Evolutionary conservation across 2,888 invertebrate species (phyloP), one percentile per base, ranked within the genome.

Genomic region (Drosophila fulvimacula): DNA sequence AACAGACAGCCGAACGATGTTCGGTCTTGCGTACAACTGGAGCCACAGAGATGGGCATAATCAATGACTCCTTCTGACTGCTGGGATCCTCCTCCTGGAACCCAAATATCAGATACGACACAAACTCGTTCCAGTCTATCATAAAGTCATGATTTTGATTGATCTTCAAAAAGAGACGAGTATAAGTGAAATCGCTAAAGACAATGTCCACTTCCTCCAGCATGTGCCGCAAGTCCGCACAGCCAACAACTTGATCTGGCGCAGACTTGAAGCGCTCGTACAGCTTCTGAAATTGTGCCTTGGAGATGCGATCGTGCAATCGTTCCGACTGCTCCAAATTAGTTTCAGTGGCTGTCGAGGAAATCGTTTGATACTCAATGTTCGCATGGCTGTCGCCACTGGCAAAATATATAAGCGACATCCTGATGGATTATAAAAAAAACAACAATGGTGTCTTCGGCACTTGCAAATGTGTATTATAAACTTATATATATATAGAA

Each of bases 121-220:
- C 94, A 82, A 96, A 94, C 91, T 97, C 96, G 88, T 96, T 95
- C 96, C 97, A 97, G 73, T 93, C 94, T 78, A 92, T 93, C 91
- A 93, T 92, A 46, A 93, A 94, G 76, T 94, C 93, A 9, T 94
- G 93, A 80, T 93, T 93, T 63, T 94, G 93, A 82, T 95, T 94
- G 73, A 95, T 95, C 76, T 95, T 95, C 64, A 94, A 90, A 91
- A 95, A 96, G 19, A 95, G 91, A 74, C 94, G 93, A 48, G 94
- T 93, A 72, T 93, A 95, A 48, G 95, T 94, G 0, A 94, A 93
- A 39, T 95, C 94, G 39, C 74, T 89, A 13, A 91, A 90, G 9
- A 21, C 42, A 21, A 92, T 87, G 32, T 88, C 81, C 3, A 90
- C 65, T 9, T 74, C 73, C 32, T 81, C 71, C 0, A 92, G 74